Evolutionary conservation across 2,888 invertebrate genomes (phyloP), one percentile per base, ranked within the genome.

Genomic region (Phoronis australis): DNA sequence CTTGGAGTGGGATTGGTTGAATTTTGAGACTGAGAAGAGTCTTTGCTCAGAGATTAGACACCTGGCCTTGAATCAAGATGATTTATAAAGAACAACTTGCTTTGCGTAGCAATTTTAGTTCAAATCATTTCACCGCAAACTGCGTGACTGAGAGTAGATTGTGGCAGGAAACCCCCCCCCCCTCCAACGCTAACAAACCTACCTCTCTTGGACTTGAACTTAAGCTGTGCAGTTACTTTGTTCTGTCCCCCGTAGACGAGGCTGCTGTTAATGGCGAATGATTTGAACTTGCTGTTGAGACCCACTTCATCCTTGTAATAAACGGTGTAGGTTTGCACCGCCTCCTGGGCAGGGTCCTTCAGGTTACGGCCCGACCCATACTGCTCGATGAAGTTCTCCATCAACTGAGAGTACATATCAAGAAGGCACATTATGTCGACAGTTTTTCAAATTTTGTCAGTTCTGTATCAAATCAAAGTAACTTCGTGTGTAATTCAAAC

Each of bases 191-290:
- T 35, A 15, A 22, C 21, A 25, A 25, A 37, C 47, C 37, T 53
- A 74, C 75, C 66, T 65, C 75, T 52, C 47, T 71, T 70, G 2
- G 68, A 66, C 27, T 69, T 67, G 48, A 61, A 43, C 44, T 66
- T 68, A 2, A 77, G 59, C 50, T 77, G 76, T 1, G 73, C 71
- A 1, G 55, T 42, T 0, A 77, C 73, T 4, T 72, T 72, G 57
- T 77, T 77, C 56, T 69, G 69, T 2, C 77, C 77, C 24, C 73
- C 70, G 55, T 75, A 77, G 21, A 74, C 65, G 4, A 69, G 56
- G 15, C 71, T 65, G 47, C 68, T 64, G 50, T 70, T 74, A 38
- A 62, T 69, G n/a, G 72, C 69, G 56, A 75, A 77, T 5, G 66
- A 66, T 31, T 65, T 51, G 51, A 77, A 70, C 50, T 67, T 66